These are phyloP conservation scores for Drosophila seclusa DNA, from an alignment of 2,888 invertebrate genomes.

Conservation along the genomic window DNA sequence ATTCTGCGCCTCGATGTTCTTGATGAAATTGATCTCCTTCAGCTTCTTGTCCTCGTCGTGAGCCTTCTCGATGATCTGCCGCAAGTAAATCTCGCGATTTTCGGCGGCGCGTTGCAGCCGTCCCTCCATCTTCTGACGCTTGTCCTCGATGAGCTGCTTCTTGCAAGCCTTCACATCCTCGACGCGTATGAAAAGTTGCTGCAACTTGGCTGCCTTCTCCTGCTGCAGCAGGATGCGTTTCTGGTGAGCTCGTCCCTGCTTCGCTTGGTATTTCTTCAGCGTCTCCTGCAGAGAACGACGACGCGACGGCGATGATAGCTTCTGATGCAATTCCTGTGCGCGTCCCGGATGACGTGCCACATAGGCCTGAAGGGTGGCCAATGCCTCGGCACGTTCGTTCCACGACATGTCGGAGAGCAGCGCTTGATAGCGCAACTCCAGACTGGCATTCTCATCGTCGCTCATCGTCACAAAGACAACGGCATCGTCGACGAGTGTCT, in stretches of 20 bases:
- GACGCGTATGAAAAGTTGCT: conserved; percentile 94
- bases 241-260: conserved; percentile 95
- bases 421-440: conserved; percentile 90
- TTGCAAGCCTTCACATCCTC: conserved; percentile 94
- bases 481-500: conserved; percentile 68
- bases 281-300: conserved; percentile 94
- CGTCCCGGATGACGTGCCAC: conserved; percentile 96
- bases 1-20: conserved; percentile 97
- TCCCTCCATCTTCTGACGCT: conserved; percentile 90
- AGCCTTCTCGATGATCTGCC: conserved; percentile 95
- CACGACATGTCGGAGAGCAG: conserved; percentile 91
- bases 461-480: conserved; percentile 81
- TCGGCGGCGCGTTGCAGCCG: conserved; percentile 94
- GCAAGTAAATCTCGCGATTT: conserved; percentile 92
- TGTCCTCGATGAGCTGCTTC: conserved; percentile 93
- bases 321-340: conserved; percentile 96
- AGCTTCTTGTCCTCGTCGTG: conserved; percentile 99
- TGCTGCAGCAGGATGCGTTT: conserved; percentile 93
- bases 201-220: conserved; percentile 93
- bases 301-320: conserved; percentile 95
- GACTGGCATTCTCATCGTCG: conserved; percentile 85
- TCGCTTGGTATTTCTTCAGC: conserved; percentile 91
- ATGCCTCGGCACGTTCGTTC: conserved; percentile 93
- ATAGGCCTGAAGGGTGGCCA: conserved; percentile 91
- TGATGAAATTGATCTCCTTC: conserved; percentile 98